These are phyloP conservation scores for Shinisaurus crocodilurus DNA, from an alignment of 2,113 vertebrate genomes.

Conservation along the genomic window DNA sequence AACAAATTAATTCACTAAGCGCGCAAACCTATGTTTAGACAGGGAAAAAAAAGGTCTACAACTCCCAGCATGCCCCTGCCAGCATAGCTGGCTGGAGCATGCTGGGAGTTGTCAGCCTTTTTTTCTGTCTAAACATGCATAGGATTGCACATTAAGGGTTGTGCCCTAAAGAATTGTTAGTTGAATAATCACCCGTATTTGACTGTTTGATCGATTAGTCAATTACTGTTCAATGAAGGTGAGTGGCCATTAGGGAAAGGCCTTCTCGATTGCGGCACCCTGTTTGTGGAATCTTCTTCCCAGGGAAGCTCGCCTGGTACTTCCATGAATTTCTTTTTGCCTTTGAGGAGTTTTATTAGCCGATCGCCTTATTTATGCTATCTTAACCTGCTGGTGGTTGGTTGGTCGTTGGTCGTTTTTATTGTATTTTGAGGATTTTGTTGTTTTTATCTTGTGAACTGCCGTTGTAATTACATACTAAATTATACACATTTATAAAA, in stretches of 20 bases:
- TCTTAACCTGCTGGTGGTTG: too few relatives aligned
- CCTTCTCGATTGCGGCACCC: too few relatives aligned
- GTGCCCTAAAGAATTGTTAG: too few relatives aligned
- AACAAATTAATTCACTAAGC: not conserved
- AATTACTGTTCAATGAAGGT: not conserved
- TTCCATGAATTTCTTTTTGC: not conserved
- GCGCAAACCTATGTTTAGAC: too few relatives aligned
- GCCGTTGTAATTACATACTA: not conserved
- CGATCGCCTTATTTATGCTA: too few relatives aligned
- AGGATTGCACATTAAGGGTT: too few relatives aligned
- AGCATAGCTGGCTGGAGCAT: not conserved
- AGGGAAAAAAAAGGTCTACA: too few relatives aligned
- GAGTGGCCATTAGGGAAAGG: not conserved
- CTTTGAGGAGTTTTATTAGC: not conserved
- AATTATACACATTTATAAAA: not conserved
- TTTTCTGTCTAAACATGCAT: too few relatives aligned
- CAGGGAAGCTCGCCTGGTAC: not conserved
- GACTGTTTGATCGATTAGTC: not conserved
- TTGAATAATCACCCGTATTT: not conserved
- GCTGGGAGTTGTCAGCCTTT: too few relatives aligned
- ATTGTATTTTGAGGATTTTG: not conserved
- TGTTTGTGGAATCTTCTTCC: not conserved
- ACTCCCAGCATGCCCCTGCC: too few relatives aligned
- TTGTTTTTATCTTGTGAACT: not conserved
- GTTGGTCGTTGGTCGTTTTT: not conserved